Evolutionary conservation across 2,113 vertebrate genomes (phyloP).

Genomic region (Recurvirostra avosetta): DNA sequence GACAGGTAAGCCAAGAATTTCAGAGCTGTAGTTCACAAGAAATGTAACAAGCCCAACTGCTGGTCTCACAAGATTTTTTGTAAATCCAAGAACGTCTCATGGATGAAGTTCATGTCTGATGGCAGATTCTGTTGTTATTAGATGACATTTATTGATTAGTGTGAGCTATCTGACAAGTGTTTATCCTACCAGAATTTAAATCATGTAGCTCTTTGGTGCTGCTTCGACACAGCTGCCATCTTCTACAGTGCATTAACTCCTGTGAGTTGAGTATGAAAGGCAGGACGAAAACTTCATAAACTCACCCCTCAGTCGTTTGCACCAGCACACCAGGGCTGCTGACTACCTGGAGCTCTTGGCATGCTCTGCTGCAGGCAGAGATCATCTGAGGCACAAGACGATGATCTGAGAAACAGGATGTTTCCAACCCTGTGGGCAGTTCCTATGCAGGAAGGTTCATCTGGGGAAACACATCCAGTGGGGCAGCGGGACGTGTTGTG

Average conservation of each 20-base stretch:
- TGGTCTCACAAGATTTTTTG: background rate
- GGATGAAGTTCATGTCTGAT: background rate
- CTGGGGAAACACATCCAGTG: background rate
- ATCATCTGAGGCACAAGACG: background rate
- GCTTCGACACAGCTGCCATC: background rate
- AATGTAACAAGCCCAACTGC: background rate
- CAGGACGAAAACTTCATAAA: background rate
- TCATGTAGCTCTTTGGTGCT: background rate
- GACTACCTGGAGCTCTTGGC: background rate
- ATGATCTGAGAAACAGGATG: background rate
- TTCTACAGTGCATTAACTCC: background rate
- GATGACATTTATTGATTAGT: background rate
- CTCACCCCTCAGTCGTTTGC: background rate
- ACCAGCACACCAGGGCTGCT: background rate
- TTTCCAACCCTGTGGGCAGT: background rate
- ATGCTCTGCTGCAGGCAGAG: background rate
- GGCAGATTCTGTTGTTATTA: background rate
- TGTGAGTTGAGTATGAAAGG: background rate
- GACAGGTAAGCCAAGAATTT: background rate
- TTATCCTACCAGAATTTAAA: conserved; percentile 4
- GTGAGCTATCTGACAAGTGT: background rate
- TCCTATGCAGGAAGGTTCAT: background rate
- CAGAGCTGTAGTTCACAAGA: background rate
- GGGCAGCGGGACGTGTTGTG: background rate
- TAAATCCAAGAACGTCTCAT: background rate